phyloP scores from a whole-genome alignment of 1,140 invertebrate species.

The Atopsyche davidsoni region DNA sequence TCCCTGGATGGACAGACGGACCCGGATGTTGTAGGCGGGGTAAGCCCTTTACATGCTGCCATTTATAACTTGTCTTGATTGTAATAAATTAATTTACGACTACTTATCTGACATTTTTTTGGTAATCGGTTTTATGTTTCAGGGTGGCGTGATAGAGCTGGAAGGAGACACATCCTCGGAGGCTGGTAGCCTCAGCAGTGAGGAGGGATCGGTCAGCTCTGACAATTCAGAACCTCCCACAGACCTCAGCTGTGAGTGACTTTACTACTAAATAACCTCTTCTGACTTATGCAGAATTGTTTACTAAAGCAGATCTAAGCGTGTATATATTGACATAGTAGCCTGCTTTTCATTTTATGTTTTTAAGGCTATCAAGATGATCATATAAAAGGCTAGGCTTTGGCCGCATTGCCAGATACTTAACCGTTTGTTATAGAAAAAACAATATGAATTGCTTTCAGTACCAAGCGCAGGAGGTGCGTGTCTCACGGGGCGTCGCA shows the following conservation, averaged over 20 bases:
- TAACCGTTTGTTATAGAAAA: too few relatives aligned
- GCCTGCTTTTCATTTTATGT: too few relatives aligned
- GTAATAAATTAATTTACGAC: background rate
- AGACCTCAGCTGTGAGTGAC: conserved; percentile 35
- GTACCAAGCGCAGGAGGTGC: conserved; percentile 28
- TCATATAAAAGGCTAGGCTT: too few relatives aligned
- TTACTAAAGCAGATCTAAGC: too few relatives aligned
- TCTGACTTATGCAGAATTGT: too few relatives aligned
- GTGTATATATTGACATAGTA: too few relatives aligned
- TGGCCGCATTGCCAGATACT: too few relatives aligned
- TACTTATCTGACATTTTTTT: too few relatives aligned
- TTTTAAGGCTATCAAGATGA: too few relatives aligned
- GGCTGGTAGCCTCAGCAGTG: conserved; percentile 56
- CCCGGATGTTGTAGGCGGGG: conserved; percentile 20
- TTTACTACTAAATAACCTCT: background rate
- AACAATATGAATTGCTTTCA: conserved; percentile 11
- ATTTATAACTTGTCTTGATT: background rate
- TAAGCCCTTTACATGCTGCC: too few relatives aligned
- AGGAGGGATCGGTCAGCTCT: conserved; percentile 61
- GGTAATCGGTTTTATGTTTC: conserved; percentile 9
- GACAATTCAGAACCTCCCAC: conserved; percentile 59
- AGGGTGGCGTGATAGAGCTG: conserved; percentile 46
- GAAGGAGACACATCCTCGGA: conserved; percentile 61
- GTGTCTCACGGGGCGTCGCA: conserved; percentile 60
- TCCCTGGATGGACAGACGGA: conserved; percentile 25